Conservation (phyloP, 2,797 vertebrate species). For the Silurus lanzhouensis region DNA sequence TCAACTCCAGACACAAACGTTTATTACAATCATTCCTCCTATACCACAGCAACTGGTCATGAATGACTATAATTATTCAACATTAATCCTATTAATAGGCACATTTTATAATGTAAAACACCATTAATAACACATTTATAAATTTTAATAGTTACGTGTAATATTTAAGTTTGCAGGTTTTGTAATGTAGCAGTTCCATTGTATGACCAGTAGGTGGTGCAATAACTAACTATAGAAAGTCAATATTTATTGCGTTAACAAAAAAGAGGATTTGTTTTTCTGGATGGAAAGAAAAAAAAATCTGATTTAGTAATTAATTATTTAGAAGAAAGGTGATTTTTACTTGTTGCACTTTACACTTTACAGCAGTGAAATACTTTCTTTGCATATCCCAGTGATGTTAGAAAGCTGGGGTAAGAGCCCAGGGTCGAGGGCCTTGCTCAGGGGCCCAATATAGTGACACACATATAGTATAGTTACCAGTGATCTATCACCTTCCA, state of each 20-base stretch:
- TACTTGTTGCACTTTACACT: too few species aligned
- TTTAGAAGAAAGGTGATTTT: background rate
- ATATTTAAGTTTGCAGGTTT: background rate
- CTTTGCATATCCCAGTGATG: too few species aligned
- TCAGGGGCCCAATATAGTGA: too few species aligned
- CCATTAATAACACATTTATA: background rate
- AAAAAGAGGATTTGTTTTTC: background rate
- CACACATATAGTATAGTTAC: too few species aligned
- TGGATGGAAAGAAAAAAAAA: background rate
- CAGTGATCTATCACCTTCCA: too few species aligned
- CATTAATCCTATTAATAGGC: background rate
- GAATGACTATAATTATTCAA: background rate
- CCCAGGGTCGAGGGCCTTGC: too few species aligned
- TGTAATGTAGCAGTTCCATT: background rate
- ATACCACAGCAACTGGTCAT: background rate
- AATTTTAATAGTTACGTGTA: background rate
- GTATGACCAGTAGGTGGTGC: background rate
- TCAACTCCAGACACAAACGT: background rate
- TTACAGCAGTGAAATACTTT: too few species aligned
- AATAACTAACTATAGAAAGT: background rate
- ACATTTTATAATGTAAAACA: background rate
- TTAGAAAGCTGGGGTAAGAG: too few species aligned
- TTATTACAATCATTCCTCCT: background rate
- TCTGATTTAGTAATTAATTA: background rate
- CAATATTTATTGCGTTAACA: background rate